These are phyloP conservation scores for Mionectes macconnelli DNA, from an alignment of 2,113 vertebrate genomes.

Conservation along the genomic window DNA sequence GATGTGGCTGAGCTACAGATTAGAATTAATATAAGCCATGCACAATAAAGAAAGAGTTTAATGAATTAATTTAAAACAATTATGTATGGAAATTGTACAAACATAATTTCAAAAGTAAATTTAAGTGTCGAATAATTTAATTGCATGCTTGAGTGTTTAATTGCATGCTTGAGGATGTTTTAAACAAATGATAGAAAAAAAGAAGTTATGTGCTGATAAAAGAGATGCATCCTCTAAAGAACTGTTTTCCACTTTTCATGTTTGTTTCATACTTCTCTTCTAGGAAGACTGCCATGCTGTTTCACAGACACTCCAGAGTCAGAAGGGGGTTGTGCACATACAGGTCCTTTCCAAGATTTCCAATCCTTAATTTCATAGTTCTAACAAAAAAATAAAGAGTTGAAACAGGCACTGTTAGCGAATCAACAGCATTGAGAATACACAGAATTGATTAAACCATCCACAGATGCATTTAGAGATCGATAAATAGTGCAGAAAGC, in stretches of 20 bases:
- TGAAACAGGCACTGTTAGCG: not conserved
- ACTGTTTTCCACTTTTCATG: not conserved
- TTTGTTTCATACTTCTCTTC: not conserved
- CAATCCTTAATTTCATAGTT: not conserved
- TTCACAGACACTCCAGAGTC: not conserved
- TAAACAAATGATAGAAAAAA: not conserved
- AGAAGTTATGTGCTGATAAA: not conserved
- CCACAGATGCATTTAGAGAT: not conserved
- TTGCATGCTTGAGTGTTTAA: not conserved
- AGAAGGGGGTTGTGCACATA: not conserved
- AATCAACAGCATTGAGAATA: not conserved
- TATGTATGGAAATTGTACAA: constrained; percentile 16
- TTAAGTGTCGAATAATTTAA: constrained; percentile 26
- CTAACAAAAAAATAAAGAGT: not conserved
- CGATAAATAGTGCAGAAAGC: not conserved
- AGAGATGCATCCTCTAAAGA: not conserved
- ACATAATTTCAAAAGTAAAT: constrained; percentile 4
- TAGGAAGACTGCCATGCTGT: not conserved
- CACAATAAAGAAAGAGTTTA: not conserved
- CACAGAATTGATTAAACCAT: not conserved
- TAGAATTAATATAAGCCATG: not conserved
- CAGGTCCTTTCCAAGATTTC: not conserved
- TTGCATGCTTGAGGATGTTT: not conserved
- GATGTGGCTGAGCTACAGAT: not conserved
- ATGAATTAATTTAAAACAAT: constrained; percentile 22